phyloP scores from a whole-genome alignment of 2,797 vertebrate species.

The Octomys mimax region DNA sequence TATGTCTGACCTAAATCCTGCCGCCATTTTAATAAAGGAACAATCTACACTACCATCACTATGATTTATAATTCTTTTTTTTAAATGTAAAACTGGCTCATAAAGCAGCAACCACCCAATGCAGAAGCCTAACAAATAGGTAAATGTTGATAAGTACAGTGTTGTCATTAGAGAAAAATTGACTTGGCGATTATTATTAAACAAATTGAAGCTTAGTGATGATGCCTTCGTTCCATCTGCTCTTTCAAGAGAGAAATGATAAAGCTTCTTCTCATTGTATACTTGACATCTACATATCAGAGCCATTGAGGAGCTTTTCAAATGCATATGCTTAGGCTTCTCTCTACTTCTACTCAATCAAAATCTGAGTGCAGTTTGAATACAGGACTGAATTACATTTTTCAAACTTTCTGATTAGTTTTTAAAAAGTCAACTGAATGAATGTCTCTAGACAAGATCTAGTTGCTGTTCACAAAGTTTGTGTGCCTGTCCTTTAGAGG shows the following conservation, averaged over 20 bases:
- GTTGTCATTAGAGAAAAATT: not conserved
- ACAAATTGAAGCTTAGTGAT: not conserved
- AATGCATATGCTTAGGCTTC: not conserved
- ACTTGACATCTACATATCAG: not conserved
- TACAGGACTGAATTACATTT: not conserved
- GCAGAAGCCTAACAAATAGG: not conserved
- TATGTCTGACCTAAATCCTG: not conserved
- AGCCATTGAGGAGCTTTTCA: not conserved
- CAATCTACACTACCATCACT: not conserved
- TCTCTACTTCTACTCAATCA: not conserved
- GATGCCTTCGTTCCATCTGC: not conserved
- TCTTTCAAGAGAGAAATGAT: not conserved
- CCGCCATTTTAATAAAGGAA: not conserved
- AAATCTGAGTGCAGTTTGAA: not conserved
- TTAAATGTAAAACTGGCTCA: not conserved
- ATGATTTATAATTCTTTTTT: not conserved
- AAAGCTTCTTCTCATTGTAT: not conserved
- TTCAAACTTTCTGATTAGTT: not conserved
- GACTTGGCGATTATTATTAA: not conserved
- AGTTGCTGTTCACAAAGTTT: not conserved
- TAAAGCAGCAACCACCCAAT: not conserved
- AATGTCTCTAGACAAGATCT: not conserved
- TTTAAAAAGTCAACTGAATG: not conserved
- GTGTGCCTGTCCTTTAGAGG: not conserved
- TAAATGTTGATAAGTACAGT: not conserved